phyloP scores from a whole-genome alignment of 1,140 invertebrate genomes.

The Gryllus bimaculatus region DNA sequence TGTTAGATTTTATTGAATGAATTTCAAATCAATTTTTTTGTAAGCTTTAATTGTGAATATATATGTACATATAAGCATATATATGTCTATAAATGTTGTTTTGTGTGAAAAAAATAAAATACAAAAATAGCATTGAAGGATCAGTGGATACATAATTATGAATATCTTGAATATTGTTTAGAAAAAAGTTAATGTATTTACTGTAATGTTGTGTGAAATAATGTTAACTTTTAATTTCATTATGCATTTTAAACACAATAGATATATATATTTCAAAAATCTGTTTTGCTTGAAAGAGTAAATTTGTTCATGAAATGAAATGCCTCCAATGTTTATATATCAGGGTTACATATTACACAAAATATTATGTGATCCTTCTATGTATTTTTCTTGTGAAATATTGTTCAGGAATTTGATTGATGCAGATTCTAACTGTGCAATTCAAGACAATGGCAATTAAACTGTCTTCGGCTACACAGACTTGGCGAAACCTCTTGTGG shows the following conservation, averaged over 20 bases:
- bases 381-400: neutral
- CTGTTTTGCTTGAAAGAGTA: neutral
- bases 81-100: conserved; percentile 2
- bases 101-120: conserved; percentile 1
- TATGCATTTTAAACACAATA: neutral
- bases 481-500: neutral
- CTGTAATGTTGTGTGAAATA: neutral
- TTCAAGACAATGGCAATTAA: neutral
- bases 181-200: neutral
- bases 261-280: neutral
- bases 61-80: conserved; percentile 1
- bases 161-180: neutral
- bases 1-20: conserved; percentile 2
- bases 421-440: neutral
- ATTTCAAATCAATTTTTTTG: conserved; percentile 1
- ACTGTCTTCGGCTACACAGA: neutral
- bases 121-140: neutral
- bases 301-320: neutral
- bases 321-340: neutral
- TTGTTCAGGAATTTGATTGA: neutral
- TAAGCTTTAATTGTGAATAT: conserved; percentile 3
- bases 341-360: neutral
- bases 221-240: neutral
- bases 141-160: conserved; percentile 1
- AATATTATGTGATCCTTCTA: neutral